A percentile compares a stretch with the other conserved stretches of the same genome.
Conservation (phyloP, 2,888 invertebrate genomes). For the Tetramorium bicarinatum region DNA sequence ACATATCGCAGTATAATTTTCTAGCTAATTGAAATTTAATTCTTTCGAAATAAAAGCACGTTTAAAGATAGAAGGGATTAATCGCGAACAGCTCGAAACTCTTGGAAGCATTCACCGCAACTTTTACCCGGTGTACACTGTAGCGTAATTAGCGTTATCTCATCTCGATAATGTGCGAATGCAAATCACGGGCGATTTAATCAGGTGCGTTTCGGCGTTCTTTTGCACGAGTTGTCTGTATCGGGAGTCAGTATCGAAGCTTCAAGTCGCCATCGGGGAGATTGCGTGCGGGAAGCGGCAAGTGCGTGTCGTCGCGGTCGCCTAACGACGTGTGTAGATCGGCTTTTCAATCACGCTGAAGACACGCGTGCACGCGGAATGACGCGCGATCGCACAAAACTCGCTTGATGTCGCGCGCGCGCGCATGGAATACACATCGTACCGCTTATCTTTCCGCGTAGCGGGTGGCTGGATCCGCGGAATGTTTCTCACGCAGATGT, state of each 20-base stretch:
- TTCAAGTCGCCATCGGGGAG: neutral
- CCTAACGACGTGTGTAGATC: neutral
- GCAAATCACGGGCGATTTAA: constrained; percentile 34
- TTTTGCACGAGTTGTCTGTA: neutral
- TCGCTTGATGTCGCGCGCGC: neutral
- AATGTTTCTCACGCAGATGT: constrained; percentile 47
- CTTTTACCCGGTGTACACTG: neutral
- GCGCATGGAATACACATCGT: neutral
- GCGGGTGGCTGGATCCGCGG: constrained; percentile 35
- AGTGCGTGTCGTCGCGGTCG: constrained; percentile 5
- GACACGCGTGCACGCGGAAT: neutral
- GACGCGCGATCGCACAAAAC: constrained; percentile 14
- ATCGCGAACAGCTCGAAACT: neutral
- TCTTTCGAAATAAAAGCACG: neutral
- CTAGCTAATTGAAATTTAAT: constrained; percentile 6
- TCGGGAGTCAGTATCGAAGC: neutral
- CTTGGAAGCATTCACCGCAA: neutral
- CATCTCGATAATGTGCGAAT: constrained; percentile 2
- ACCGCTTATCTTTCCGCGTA: constrained; percentile 30
- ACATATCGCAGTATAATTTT: neutral
- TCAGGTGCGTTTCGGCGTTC: neutral
- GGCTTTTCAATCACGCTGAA: constrained; percentile 21
- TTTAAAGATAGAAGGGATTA: neutral
- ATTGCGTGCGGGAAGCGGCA: neutral
- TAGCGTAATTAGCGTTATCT: constrained; percentile 35